Percentiles rank a stretch among this genome's conserved stretches.
Conservation (phyloP, 2,888 invertebrate genomes). For the Acrocyrtus sp. region DNA sequence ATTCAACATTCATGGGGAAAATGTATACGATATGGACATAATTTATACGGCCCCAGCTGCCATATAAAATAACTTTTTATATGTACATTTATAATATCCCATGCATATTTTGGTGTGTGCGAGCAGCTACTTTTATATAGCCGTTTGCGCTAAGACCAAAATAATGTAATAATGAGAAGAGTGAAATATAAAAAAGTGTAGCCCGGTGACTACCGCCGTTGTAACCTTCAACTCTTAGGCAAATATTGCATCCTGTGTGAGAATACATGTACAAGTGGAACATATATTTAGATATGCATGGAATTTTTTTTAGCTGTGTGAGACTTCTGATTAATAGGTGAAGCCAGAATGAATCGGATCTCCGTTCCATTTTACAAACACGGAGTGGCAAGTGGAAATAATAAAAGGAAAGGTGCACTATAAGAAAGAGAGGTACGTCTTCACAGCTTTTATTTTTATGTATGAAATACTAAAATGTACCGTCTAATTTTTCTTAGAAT, state of each 20-base stretch:
- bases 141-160: no score
- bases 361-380: background rate
- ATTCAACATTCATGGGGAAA: background rate
- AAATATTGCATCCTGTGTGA: conserved; percentile 42
- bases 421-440: background rate
- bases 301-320: background rate
- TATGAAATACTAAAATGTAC: background rate
- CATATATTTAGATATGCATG: background rate
- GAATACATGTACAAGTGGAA: no score
- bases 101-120: no score
- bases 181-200: conserved; percentile 40
- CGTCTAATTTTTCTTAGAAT: background rate
- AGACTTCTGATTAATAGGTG: background rate
- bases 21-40: background rate
- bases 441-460: background rate
- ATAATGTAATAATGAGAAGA: conserved; percentile 9
- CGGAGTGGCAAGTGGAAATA: background rate
- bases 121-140: no score
- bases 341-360: background rate
- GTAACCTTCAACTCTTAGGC: conserved; percentile 48
- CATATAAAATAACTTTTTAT: background rate
- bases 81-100: no score
- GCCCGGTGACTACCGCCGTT: conserved; percentile 49
- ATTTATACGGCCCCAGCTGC: background rate
- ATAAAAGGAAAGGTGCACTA: background rate